These are phyloP conservation scores for Argynnis bischoffii DNA, from an alignment of 2,888 invertebrate species.

Conservation along the genomic window DNA sequence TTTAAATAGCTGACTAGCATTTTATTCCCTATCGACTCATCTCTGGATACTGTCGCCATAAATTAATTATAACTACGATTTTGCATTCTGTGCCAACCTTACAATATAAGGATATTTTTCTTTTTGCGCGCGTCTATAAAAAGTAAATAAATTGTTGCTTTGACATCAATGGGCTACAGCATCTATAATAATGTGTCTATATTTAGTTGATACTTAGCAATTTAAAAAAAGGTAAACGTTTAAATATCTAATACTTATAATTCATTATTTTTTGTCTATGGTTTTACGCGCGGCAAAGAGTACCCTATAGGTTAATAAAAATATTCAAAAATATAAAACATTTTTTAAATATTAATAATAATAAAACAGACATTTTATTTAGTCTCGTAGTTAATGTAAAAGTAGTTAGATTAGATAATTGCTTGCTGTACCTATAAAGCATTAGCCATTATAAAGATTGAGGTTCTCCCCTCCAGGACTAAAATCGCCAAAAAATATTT, in stretches of 20 bases:
- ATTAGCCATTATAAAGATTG: no score
- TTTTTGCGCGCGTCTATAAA: constrained; percentile 11
- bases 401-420: no score
- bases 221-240: constrained; percentile 11
- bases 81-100: constrained; percentile 10
- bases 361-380: no score
- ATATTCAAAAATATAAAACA: no score
- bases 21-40: constrained; percentile 17
- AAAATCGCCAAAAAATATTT: no score
- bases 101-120: constrained; percentile 7
- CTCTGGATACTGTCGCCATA: constrained; percentile 14
- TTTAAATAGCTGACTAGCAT: constrained; percentile 16
- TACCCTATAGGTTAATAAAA: no score
- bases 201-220: background rate
- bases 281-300: background rate
- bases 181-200: constrained; percentile 11
- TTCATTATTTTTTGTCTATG: background rate
- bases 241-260: background rate
- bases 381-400: no score
- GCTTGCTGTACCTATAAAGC: no score
- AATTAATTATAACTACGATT: constrained; percentile 27
- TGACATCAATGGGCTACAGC: constrained; percentile 1
- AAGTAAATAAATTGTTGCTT: constrained; percentile 25
- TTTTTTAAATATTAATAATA: no score
- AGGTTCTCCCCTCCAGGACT: no score